Evolutionary conservation across 1,140 invertebrate species (phyloP).

Genomic region (Brachionus sp.): DNA sequence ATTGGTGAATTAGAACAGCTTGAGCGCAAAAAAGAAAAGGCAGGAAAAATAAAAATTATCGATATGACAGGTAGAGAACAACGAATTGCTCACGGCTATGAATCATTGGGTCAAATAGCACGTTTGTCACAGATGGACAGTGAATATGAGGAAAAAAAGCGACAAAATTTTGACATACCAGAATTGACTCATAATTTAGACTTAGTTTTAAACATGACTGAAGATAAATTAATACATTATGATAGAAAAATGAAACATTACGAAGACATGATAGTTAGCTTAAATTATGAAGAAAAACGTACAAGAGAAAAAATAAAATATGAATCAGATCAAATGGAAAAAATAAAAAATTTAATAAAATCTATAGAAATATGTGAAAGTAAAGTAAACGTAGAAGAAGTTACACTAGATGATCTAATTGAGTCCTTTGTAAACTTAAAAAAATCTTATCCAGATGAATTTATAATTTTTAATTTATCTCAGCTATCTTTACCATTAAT

Average conservation of each 20-base stretch:
- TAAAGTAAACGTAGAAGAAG: not conserved
- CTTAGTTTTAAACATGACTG: conserved; percentile 82
- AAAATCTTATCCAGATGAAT: conserved; percentile 22
- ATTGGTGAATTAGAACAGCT: not conserved
- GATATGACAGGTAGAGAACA: conserved; percentile 96
- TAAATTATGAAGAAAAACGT: conserved; percentile 74
- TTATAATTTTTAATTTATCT: conserved; percentile 22
- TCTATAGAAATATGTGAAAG: conserved; percentile 65
- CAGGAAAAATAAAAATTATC: conserved; percentile 84
- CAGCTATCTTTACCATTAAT: conserved; percentile 4
- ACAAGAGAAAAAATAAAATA: conserved; percentile 69
- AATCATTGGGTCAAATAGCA: conserved; percentile 69
- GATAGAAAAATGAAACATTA: conserved; percentile 71
- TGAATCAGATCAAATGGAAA: conserved; percentile 71
- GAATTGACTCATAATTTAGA: conserved; percentile 89
- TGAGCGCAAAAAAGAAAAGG: conserved; percentile 36
- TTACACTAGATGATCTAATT: conserved; percentile 7
- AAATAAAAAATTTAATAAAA: conserved; percentile 69
- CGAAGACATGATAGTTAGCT: conserved; percentile 71
- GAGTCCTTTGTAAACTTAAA: not conserved
- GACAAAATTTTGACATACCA: conserved; percentile 67
- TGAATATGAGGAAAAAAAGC: conserved; percentile 53
- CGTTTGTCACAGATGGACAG: conserved; percentile 64
- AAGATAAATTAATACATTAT: conserved; percentile 87
- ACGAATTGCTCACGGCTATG: conserved; percentile 77